Percentiles rank a stretch among this genome's conserved stretches.
Conservation (phyloP, 2,888 invertebrate species). For the Stratiomys singularior region DNA sequence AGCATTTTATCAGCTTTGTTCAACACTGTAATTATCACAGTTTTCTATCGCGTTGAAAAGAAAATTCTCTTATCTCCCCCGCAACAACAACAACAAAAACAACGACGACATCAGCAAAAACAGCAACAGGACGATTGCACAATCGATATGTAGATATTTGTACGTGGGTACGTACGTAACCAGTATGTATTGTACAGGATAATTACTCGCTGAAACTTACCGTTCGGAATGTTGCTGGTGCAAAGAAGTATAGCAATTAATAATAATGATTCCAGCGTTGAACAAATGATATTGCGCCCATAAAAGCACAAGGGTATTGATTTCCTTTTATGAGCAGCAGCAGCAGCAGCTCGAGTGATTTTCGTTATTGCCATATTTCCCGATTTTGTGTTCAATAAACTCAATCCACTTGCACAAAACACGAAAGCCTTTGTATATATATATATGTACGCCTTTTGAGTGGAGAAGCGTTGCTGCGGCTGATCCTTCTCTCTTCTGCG, state of each 20-base stretch:
- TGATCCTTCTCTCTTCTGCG: not conserved
- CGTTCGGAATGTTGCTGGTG: not conserved
- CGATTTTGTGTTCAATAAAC: not conserved
- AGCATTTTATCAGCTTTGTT: not conserved
- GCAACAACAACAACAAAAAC: not conserved
- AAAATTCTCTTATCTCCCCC: not conserved
- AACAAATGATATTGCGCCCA: slow-evolving; percentile 25
- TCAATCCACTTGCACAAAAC: slow-evolving; percentile 9
- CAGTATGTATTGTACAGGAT: not conserved
- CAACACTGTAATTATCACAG: not conserved
- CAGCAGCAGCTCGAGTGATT: slow-evolving; percentile 34
- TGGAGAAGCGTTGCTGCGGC: not conserved
- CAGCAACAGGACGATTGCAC: not conserved
- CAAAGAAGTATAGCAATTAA: slow-evolving; percentile 21
- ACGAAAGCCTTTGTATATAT: not conserved
- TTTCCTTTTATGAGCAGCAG: slow-evolving; percentile 36
- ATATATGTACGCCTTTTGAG: too few species aligned
- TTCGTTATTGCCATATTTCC: slow-evolving; percentile 21
- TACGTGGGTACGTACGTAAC: too few species aligned
- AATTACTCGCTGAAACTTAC: slow-evolving; percentile 22
- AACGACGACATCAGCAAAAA: too few species aligned
- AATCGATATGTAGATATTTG: too few species aligned
- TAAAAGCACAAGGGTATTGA: slow-evolving; percentile 34
- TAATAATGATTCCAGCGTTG: slow-evolving; percentile 30
- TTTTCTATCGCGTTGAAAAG: not conserved